These are phyloP conservation scores for Bufo bufo DNA, from an alignment of 2,113 vertebrate genomes.

Conservation along the genomic window DNA sequence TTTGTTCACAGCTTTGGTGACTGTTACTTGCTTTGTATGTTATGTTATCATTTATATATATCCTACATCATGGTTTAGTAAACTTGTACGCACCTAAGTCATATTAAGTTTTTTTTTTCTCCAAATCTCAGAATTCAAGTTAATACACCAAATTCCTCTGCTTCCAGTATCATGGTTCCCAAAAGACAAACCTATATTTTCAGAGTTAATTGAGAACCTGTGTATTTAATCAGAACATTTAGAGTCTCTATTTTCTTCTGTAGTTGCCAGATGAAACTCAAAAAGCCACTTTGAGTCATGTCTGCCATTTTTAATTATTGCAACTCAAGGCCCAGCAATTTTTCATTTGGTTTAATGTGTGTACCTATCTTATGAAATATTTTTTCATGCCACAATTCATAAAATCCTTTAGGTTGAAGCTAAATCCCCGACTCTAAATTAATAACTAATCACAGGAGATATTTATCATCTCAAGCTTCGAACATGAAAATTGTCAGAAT, in stretches of 20 bases:
- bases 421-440: conserved; percentile 79
- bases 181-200: background rate
- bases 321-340: conserved; percentile 66
- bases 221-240: background rate
- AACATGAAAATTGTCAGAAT: conserved; percentile 83
- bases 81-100: too few species aligned
- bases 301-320: conserved; percentile 74
- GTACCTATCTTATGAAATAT: conserved; percentile 63
- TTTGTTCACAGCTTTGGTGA: too few species aligned
- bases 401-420: conserved; percentile 76
- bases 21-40: too few species aligned
- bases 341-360: conserved; percentile 68
- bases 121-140: too few species aligned
- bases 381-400: conserved; percentile 80
- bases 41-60: too few species aligned
- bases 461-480: conserved; percentile 82
- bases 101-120: too few species aligned
- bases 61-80: too few species aligned
- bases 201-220: background rate
- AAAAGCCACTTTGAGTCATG: conserved; percentile 60
- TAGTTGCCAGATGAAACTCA: conserved; percentile 59
- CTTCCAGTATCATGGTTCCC: too few species aligned
- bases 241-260: background rate
- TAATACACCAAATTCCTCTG: too few species aligned
- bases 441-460: conserved; percentile 81